Percentiles rank a stretch among this genome's conserved stretches.
Evolutionary conservation across 2,888 invertebrate species (phyloP).

Genomic region (Cheilosia soror): DNA sequence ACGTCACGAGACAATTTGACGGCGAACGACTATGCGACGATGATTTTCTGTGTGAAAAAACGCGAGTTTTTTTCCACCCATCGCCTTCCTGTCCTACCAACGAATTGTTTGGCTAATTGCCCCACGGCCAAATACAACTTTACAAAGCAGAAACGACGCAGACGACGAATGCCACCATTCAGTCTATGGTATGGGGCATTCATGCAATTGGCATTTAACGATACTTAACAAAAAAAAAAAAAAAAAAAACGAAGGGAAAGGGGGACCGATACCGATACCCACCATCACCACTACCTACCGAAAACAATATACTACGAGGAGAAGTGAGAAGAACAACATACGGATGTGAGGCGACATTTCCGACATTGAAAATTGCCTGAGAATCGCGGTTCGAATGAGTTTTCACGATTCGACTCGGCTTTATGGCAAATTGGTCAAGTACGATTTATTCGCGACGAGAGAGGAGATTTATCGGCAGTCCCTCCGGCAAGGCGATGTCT

Average conservation of each 20-base stretch:
- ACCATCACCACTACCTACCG: constrained; percentile 4
- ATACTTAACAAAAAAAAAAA: constrained; percentile 59
- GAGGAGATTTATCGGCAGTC: constrained; percentile 8
- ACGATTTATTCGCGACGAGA: constrained; percentile 25
- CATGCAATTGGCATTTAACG: constrained; percentile 74
- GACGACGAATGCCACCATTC: constrained; percentile 32
- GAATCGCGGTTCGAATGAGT: constrained; percentile 66
- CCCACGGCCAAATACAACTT: constrained; percentile 37
- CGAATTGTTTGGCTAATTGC: constrained; percentile 65
- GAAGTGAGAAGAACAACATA: constrained; percentile 14
- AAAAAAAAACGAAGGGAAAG: not conserved
- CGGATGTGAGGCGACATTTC: constrained; percentile 50
- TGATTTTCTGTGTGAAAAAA: constrained; percentile 60
- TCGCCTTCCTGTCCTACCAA: constrained; percentile 13
- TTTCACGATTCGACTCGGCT: constrained; percentile 67
- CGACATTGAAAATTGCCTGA: constrained; percentile 75
- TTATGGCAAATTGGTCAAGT: constrained; percentile 62
- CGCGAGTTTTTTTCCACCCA: constrained; percentile 45
- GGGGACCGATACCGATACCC: constrained; percentile 8
- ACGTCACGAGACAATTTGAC: constrained; percentile 29
- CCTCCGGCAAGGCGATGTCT: constrained; percentile 66
- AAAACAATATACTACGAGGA: not conserved
- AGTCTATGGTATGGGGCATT: constrained; percentile 35
- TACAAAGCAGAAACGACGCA: constrained; percentile 42
- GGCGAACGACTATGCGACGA: constrained; percentile 18